These are phyloP conservation scores for Phasianus colchicus DNA, from an alignment of 2,113 vertebrate genomes.

Conservation along the genomic window DNA sequence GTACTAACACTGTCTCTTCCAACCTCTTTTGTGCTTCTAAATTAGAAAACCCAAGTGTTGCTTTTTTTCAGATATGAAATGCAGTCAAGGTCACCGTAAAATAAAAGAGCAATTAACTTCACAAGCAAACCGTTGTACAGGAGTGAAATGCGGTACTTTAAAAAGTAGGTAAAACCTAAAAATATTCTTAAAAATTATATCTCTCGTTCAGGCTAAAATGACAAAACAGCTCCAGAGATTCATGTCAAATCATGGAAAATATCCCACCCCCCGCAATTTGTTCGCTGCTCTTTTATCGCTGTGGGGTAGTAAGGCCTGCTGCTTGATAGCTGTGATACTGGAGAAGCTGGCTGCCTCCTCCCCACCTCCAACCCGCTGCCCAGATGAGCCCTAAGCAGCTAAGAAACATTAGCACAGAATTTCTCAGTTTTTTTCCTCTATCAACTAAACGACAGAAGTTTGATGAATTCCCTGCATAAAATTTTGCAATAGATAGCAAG, in stretches of 20 bases:
- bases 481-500: neutral
- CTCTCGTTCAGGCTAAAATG: neutral
- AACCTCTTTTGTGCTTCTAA: conserved; percentile 70
- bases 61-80: conserved; percentile 61
- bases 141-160: neutral
- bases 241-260: neutral
- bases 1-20: neutral
- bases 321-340: neutral
- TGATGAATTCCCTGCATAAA: neutral
- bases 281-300: neutral
- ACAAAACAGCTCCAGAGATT: neutral
- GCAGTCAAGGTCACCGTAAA: conserved; percentile 63
- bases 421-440: conserved; percentile 7
- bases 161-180: conserved; percentile 1
- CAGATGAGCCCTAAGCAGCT: neutral
- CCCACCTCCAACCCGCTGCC: neutral
- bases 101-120: conserved; percentile 74
- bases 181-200: neutral
- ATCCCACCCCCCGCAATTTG: neutral
- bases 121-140: conserved; percentile 12
- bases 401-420: neutral
- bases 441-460: neutral
- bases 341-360: neutral
- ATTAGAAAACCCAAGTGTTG: conserved; percentile 71
- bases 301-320: neutral